Evolutionary conservation across 2,797 vertebrate genomes (phyloP), one percentile per base, ranked within the genome.

Genomic region (Gymnoscopelus microlampas): DNA sequence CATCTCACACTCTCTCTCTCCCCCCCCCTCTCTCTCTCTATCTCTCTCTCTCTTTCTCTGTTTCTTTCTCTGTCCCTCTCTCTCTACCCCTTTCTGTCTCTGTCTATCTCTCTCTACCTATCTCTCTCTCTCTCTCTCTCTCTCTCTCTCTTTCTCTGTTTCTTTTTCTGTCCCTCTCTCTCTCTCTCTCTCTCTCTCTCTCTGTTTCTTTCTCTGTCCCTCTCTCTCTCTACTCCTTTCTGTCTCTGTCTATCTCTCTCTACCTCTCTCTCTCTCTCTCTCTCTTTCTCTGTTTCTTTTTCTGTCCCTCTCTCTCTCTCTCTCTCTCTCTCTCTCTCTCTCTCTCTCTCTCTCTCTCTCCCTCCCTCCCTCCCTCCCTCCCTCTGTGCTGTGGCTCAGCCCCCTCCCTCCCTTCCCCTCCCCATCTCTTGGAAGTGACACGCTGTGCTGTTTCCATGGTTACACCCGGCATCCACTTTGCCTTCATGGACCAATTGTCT

Each of bases 371-470:
- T 69, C 44, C 55, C 29, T 64, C 19, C 23, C 29, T 51, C 11
- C 62, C 32, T 35, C 6, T 35, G 32, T 44, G 68, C 73, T 66
- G 58, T 56, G 61, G 50, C 74, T 79, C 35, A 53, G 12, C 19
- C 12, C 9, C 29, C 10, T 4, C 23, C 57, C 66, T 66, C 59
- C 69, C 44, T 53, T 29, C 61, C 15, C 23, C 35, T 48, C 11
- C 62, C 26, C 26, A 29, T 54, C 47, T 5, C 6, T 19, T 78
- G 63, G 49, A 78, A 76, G 63, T 65, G 57, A 64, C 77, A 60
- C 26, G 66, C 80, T 70, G 81, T 69, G 80, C 64, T 73, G 84
- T 88, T 86, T 56, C 86, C 78, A 80, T 82, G 76, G 87, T 71
- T 80, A 86, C 85, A 68, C 54, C 78, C 53, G 15, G 26, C 56